Evolutionary conservation across 2,113 vertebrate species (phyloP).

Genomic region (Heloderma charlesbogerti): DNA sequence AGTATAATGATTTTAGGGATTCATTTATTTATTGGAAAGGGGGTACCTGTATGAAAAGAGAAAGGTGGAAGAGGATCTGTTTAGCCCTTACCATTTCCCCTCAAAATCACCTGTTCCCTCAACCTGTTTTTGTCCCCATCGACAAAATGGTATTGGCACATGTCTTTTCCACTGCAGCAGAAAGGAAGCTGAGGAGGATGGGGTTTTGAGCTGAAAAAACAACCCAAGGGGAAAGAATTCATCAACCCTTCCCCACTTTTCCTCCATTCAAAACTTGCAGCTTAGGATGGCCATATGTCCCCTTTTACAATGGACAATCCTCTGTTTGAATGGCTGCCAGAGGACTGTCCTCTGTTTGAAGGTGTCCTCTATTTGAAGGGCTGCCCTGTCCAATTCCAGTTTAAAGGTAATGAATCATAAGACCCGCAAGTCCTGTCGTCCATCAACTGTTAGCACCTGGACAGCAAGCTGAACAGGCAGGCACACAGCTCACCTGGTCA

Average conservation of each 20-base stretch:
- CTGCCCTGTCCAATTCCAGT: no score
- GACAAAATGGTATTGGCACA: neutral
- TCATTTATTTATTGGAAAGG: neutral
- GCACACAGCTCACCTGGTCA: no score
- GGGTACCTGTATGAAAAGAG: neutral
- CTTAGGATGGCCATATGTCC: neutral
- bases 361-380: no score
- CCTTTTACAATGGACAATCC: no score
- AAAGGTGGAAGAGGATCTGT: neutral
- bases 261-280: neutral
- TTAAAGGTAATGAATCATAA: no score
- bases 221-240: neutral
- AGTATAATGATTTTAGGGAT: neutral
- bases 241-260: neutral
- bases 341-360: no score
- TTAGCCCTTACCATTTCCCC: neutral
- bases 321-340: no score
- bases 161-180: neutral
- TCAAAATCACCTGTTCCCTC: neutral
- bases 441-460: no score
- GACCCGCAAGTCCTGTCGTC: no score
- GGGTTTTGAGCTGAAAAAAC: neutral
- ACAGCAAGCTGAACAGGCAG: no score
- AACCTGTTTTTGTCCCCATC: neutral
- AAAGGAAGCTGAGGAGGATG: neutral